Conservation (phyloP, 2,113 vertebrate species). For the Cacatua alba region DNA sequence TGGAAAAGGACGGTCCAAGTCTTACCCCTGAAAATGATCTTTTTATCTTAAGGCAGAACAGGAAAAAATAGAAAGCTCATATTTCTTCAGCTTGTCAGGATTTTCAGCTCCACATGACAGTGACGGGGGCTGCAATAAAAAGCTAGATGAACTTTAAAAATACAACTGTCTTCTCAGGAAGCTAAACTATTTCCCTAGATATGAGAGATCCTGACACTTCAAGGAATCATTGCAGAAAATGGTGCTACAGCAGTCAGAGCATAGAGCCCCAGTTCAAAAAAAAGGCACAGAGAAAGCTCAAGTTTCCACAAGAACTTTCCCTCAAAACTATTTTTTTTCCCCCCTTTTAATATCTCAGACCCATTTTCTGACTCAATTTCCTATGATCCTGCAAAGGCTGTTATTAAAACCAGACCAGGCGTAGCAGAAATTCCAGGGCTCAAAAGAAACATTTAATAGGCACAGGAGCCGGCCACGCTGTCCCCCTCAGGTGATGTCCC, state of each 20-base stretch:
- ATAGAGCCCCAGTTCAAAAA: constrained; percentile 32
- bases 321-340: neutral
- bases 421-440: constrained; percentile 73
- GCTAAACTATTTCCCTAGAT: constrained; percentile 25
- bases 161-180: constrained; percentile 37
- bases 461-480: neutral
- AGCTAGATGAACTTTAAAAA: constrained; percentile 32
- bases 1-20: neutral
- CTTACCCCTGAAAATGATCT: neutral
- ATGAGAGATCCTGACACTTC: constrained; percentile 28
- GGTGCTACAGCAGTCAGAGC: neutral
- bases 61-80: neutral
- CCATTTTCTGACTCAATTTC: constrained; percentile 75
- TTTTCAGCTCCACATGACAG: constrained; percentile 39
- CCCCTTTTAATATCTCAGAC: constrained; percentile 70
- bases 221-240: constrained; percentile 44
- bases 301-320: constrained; percentile 50
- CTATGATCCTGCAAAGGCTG: constrained; percentile 71
- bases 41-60: constrained; percentile 2
- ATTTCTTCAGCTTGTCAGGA: neutral
- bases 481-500: constrained; percentile 66
- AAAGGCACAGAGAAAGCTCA: constrained; percentile 28
- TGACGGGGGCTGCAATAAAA: neutral
- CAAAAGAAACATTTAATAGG: constrained; percentile 57
- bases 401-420: constrained; percentile 79